Base-by-base conservation (phyloP, 2,797 vertebrate species). In the Sebastes nivosus region DNA sequence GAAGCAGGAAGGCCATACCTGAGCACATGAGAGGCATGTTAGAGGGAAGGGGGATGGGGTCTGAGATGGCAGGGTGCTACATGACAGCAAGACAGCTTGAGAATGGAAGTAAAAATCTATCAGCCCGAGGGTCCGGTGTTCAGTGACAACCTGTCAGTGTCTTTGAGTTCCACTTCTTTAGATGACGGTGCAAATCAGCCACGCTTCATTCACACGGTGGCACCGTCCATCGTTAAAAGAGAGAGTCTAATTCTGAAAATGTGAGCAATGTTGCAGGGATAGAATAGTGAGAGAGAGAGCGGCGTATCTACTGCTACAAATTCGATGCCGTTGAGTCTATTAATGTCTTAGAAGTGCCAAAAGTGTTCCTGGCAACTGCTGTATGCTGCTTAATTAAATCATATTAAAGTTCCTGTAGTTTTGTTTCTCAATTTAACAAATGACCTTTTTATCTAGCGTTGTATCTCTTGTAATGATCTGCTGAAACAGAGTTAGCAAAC, bases 91-190 rank as follows among this genome's bases (percentile, higher is more conserved):
- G 73, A 89, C 83, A 77, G 36, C 64, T 46, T n/a, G 30, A 82
- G 77, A 82, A 77, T 69, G 71, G 70, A 80, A 77, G 79, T 75
- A 75, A 85, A 85, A 87, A 89, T 83, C 85, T 61, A 81, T 82
- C 77, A 85, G 82, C 88, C 88, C 10, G 64, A 77, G 89, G 89
- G 75, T 81, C 85, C 57, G 60, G 65, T 84, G 87, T 85, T 89
- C 76, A 27, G 67, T 87, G 85, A 86, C 90, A 89, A 75, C 73
- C 79, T 84, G 88, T 92, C 91, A 89, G 52, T 72, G 80, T 88
- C 76, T 84, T 60, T 52, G 36, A 88, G 77, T 73, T 66, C 67
- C 50, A 69, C 66, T 79, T 79, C 80, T 81, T 80, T 67, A 79
- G 79, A 82, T 83, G 83, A 74, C 83, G 79, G 86, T 61, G 75